Base-by-base conservation (phyloP, 2,113 vertebrate genomes). In the Callithrix jacchus region DNA sequence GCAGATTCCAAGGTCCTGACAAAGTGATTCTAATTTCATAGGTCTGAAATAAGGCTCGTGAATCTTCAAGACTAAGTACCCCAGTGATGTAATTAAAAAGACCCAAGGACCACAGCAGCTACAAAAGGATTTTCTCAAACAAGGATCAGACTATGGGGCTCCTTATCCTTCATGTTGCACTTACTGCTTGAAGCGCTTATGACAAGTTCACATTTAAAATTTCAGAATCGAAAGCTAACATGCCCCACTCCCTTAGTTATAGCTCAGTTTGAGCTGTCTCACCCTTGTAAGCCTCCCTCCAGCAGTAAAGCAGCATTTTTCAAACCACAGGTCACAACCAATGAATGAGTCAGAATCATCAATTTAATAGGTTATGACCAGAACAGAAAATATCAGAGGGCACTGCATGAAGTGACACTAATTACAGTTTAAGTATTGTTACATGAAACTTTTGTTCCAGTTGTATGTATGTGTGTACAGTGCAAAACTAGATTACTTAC, bases 381-480 rank as follows among this genome's bases (percentile, higher is more conserved):
- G 83, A 97, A 91, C 71, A 93, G 89, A 91, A 92, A 94, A 94
- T 93, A 94, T 88, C 85, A 95, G 86, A 95, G 58, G 73, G 79
- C 58, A 88, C 0, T 73, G 86, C 37, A 95, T 71, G 95, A 89
- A 96, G 95, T 86, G 83, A 89, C 3, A 61, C 84, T 88, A 92
- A 96, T 96, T 93, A 92, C 20, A 23, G 81, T 17, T 86, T 76
- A 96, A 93, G 90, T 64, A 73, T n/a, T 90, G 66, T 90, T 81
- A 81, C 14, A 54, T 52, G 85, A 93, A 96, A 93, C 90, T 92
- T 96, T 93, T 87, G 74, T 86, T 90, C 92, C 94, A 73, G 56
- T 42, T 32, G 5, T 52, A 14, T 52, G 14, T 74, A 54, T 87
- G 64, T 87, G 42, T 95, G 70, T 30, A 89, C 49, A 86, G 66